Evolutionary conservation across 2,797 vertebrate genomes (phyloP).

Genomic region (Chaenodraco wilsoni): DNA sequence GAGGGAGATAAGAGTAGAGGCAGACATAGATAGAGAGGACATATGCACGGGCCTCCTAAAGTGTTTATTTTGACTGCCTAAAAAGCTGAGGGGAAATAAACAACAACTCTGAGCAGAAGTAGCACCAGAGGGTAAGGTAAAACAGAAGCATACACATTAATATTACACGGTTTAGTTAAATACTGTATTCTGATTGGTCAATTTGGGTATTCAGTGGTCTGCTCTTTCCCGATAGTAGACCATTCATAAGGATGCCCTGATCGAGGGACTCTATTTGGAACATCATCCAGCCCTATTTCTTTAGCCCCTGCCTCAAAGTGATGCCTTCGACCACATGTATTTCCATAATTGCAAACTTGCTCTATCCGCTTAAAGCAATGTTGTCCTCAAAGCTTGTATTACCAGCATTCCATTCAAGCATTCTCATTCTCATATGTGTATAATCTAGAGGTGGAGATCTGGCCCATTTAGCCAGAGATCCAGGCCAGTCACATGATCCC

Average conservation of each 20-base stretch:
- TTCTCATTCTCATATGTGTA: slow-evolving; percentile 1
- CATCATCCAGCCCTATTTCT: no score
- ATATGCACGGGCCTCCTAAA: slow-evolving; percentile 7
- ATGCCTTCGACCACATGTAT: background rate
- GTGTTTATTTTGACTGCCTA: slow-evolving; percentile 11
- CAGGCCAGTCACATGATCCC: background rate
- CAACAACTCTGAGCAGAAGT: background rate
- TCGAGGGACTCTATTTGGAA: no score
- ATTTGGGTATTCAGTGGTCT: no score
- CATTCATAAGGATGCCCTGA: no score
- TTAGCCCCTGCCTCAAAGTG: background rate
- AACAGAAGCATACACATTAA: background rate
- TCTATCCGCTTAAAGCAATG: background rate
- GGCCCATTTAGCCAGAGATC: background rate
- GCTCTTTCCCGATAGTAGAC: no score
- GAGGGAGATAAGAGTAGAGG: slow-evolving; percentile 11
- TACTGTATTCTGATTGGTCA: no score
- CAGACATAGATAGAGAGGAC: slow-evolving; percentile 4
- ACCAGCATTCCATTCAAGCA: no score
- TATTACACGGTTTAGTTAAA: background rate
- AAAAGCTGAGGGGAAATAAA: background rate
- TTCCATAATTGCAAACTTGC: background rate
- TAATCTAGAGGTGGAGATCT: background rate
- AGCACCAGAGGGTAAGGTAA: background rate
- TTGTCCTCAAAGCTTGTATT: background rate